These are phyloP conservation scores for Neodiprion lecontei DNA, from an alignment of 1,140 invertebrate genomes.

Conservation along the genomic window DNA sequence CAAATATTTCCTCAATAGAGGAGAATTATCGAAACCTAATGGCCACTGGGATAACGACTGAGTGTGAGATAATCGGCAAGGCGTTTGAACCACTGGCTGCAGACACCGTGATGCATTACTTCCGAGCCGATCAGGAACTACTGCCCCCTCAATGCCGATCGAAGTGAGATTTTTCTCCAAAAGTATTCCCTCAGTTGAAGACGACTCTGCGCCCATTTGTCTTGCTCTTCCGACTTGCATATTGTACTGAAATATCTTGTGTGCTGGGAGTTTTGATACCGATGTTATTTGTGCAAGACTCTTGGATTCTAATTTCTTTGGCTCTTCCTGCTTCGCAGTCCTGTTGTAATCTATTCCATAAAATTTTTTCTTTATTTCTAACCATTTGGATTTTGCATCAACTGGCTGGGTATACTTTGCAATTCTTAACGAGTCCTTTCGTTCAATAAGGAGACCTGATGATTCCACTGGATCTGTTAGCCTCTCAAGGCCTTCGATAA, in stretches of 20 bases:
- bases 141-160: too few relatives aligned
- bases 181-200: background rate
- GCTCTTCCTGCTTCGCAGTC: background rate
- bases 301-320: background rate
- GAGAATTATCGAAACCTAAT: background rate
- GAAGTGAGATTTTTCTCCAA: background rate
- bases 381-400: background rate
- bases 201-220: background rate
- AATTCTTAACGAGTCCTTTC: background rate
- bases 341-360: background rate
- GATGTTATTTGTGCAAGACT: background rate
- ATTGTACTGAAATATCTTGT: background rate
- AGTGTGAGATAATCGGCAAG: background rate
- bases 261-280: background rate
- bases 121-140: too few relatives aligned
- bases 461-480: too few relatives aligned
- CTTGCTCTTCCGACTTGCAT: background rate
- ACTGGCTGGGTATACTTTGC: background rate
- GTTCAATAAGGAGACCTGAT: background rate
- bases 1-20: too few relatives aligned
- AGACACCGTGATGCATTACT: too few relatives aligned
- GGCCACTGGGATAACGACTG: background rate
- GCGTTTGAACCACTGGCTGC: background rate
- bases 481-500: too few relatives aligned
- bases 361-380: slow-evolving; percentile 1